Evolutionary conservation across 1,140 invertebrate genomes (phyloP).

Genomic region (Drosophila cardini): DNA sequence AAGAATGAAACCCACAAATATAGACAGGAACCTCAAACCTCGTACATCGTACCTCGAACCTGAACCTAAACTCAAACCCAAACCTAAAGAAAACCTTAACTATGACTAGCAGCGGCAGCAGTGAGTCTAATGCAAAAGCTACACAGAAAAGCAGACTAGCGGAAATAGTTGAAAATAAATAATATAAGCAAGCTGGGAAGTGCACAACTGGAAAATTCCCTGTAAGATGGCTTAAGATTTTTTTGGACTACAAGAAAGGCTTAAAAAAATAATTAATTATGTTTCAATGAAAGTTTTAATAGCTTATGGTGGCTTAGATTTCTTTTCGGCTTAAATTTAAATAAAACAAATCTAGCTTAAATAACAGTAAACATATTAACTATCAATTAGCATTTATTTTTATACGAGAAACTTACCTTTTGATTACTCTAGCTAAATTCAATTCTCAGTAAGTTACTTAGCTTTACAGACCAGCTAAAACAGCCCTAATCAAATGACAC

Average conservation of each 20-base stretch:
- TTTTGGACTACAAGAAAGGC: neutral
- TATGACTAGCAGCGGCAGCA: slow-evolving; percentile 31
- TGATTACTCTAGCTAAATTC: too few relatives aligned
- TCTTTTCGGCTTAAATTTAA: too few relatives aligned
- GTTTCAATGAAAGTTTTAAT: too few relatives aligned
- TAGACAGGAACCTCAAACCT: slow-evolving; percentile 23
- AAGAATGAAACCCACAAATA: slow-evolving; percentile 42
- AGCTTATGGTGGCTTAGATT: too few relatives aligned
- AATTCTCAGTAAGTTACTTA: too few relatives aligned
- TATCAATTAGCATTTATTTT: too few relatives aligned
- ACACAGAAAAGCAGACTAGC: slow-evolving; percentile 50
- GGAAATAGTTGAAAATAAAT: slow-evolving; percentile 60
- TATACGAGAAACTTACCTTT: too few relatives aligned
- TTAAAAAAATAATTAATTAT: neutral
- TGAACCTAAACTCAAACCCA: slow-evolving; percentile 20
- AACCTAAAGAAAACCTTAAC: slow-evolving; percentile 27
- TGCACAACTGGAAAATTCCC: slow-evolving; percentile 10
- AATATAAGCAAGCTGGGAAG: slow-evolving; percentile 8
- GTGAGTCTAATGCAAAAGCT: slow-evolving; percentile 64
- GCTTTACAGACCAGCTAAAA: neutral
- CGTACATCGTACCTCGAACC: neutral
- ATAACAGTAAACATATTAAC: too few relatives aligned
- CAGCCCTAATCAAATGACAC: neutral
- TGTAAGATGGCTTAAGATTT: neutral
- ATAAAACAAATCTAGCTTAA: too few relatives aligned